Base-by-base conservation (phyloP, 1,140 invertebrate genomes). In the Microvelia longipes region DNA sequence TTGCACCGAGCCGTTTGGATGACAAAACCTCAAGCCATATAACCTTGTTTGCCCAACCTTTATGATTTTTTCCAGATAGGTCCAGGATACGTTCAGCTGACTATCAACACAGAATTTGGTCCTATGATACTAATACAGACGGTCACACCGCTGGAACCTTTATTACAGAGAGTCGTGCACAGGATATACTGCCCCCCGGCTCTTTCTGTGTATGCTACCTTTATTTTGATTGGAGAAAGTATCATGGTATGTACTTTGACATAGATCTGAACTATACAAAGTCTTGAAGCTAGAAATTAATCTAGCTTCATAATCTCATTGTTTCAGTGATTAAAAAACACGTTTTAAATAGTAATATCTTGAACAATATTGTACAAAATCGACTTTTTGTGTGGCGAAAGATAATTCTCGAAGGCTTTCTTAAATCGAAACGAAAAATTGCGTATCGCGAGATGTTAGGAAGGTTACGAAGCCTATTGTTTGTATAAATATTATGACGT, bases 91-190 rank as follows among this genome's bases (percentile, higher is more conserved):
- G 92, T 95, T 0, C 85, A 90, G 63, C 77, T 94, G 0, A 75
- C 79, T 28, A 79, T 94, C 67, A 73, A 84, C 0, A 85, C 85
- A 0, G 73, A 77, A 0, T 78, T 90, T 61, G 91, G 91, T 0
- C 76, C 80, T 0, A 82, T 92, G 27, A 82, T 86, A 62, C 85
- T 93, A 14, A 75, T 90, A 0, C 92, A 95, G 78, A 87, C 85
- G 0, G 86, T 95, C 0, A 92, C 89, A 0, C 93, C 94, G 0
- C 71, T 93, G 0, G 88, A 88, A 64, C 90, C 92, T 0, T 75
- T 94, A 11, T 71, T 90, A 0, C 92, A 94, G 77, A 85, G 84
- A 74, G 85, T 96, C 0, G 81, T 89, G 0, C 93, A 95, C 76
- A 80, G 87, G 62, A 82, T 96, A 62, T 93, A 86, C 76, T 83